A percentile compares a stretch with the other conserved stretches of the same genome.
Conservation (phyloP, 2,797 vertebrate genomes). For the Vultur gryphus region DNA sequence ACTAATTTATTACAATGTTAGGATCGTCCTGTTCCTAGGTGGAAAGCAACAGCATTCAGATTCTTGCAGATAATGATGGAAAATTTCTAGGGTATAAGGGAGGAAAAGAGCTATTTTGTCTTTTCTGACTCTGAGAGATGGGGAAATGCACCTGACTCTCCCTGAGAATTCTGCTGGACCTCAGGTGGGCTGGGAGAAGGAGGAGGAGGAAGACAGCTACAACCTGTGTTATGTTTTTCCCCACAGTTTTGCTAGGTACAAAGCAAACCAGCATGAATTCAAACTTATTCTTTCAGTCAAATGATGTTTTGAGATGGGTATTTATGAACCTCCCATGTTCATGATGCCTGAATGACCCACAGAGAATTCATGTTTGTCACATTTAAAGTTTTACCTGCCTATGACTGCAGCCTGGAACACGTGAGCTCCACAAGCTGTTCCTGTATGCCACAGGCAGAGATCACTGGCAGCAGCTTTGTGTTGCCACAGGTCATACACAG, state of each 20-base stretch:
- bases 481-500: accelerated
- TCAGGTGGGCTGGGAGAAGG: background rate
- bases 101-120: background rate
- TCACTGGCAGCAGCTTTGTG: background rate
- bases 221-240: background rate
- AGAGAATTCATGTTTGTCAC: background rate
- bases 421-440: background rate
- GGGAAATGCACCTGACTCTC: background rate
- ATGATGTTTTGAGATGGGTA: background rate
- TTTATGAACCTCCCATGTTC: background rate
- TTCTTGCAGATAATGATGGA: background rate
- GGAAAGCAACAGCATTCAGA: background rate
- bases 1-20: background rate
- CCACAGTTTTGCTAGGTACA: background rate
- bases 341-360: background rate
- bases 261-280: background rate
- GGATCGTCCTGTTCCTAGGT: background rate
- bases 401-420: background rate
- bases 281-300: background rate
- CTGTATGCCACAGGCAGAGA: background rate
- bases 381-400: background rate
- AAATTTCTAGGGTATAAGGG: background rate
- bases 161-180: background rate
- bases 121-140: background rate
- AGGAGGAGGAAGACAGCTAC: background rate